phyloP scores from a whole-genome alignment of 2,113 vertebrate genomes.

The Microcebus tavaratra region DNA sequence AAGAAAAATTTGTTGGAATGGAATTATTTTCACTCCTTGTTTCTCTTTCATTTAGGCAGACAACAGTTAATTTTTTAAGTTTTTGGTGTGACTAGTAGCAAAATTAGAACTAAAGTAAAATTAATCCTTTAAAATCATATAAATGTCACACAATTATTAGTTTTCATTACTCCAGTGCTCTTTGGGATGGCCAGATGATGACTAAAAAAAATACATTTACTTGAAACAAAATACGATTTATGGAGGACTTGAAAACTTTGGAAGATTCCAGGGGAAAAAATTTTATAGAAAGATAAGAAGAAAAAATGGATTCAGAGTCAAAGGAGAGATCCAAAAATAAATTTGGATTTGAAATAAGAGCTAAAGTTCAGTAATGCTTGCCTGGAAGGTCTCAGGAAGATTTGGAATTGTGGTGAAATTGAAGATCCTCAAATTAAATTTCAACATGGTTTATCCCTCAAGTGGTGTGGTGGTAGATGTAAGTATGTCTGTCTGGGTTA shows the following conservation, averaged over 20 bases:
- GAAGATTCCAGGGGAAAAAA: no score
- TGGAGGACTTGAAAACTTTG: background rate
- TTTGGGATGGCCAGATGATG: background rate
- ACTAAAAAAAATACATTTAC: background rate
- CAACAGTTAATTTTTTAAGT: background rate
- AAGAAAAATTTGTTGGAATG: background rate
- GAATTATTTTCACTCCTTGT: background rate
- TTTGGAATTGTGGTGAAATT: background rate
- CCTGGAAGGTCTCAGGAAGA: background rate
- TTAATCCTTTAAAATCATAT: background rate
- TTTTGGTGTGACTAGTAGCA: background rate
- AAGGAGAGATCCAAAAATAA: background rate
- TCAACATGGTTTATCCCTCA: background rate
- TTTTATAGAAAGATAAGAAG: background rate
- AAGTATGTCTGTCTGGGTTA: background rate
- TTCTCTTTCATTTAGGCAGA: background rate
- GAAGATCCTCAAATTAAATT: background rate
- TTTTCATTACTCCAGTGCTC: background rate
- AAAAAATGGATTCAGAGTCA: background rate
- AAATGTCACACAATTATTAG: background rate
- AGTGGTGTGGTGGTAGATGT: background rate
- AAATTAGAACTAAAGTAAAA: background rate
- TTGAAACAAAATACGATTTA: background rate
- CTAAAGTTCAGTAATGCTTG: background rate
- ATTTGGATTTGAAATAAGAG: conserved; percentile 20